Conservation (phyloP, 2,888 invertebrate genomes). For the Melipona beecheii region DNA sequence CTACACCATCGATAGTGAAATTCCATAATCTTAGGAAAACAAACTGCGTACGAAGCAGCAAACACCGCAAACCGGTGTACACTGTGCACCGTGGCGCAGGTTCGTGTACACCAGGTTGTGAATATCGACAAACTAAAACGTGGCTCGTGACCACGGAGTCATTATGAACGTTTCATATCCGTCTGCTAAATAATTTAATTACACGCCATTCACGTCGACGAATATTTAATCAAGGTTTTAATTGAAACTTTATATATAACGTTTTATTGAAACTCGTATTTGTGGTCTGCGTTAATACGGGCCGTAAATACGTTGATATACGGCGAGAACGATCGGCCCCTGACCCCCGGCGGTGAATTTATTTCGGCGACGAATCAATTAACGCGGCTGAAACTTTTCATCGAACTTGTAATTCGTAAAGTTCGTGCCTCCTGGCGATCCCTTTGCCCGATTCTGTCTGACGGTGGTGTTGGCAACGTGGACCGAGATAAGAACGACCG, state of each 20-base stretch:
- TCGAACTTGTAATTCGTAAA: background rate
- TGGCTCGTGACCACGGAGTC: background rate
- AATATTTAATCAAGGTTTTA: conserved; percentile 44
- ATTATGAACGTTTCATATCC: conserved; percentile 1
- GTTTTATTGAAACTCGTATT: conserved; percentile 12
- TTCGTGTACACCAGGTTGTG: background rate
- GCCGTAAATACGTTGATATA: background rate
- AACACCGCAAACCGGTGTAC: background rate
- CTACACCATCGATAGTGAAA: background rate
- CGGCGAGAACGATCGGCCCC: background rate
- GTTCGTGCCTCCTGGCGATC: background rate
- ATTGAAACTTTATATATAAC: conserved; percentile 26
- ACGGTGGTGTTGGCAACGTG: background rate
- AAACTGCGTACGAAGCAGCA: background rate
- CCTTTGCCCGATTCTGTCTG: conserved; percentile 51
- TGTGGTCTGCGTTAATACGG: background rate
- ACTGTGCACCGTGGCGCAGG: too few species aligned
- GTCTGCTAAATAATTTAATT: conserved; percentile 39
- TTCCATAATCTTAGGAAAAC: background rate
- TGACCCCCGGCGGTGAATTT: background rate
- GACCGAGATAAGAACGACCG: conserved; percentile 21
- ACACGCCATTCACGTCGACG: background rate
- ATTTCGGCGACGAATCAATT: conserved; percentile 5
- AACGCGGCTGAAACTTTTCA: too few species aligned
- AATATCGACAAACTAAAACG: background rate